phyloP scores from a whole-genome alignment of 2,888 invertebrate genomes.

The Autographa pulchrina region DNA sequence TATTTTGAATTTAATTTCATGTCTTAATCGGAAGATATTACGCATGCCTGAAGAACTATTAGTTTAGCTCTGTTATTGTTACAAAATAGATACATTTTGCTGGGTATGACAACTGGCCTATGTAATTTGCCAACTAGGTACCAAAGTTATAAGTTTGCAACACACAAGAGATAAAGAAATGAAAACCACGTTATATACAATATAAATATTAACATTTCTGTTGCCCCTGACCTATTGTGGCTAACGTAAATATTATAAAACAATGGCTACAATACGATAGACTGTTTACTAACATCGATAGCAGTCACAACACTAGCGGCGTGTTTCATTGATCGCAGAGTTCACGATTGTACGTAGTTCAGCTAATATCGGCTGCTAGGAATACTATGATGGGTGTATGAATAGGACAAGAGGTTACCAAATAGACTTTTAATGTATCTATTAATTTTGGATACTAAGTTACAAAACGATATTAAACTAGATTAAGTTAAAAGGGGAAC shows the following conservation, averaged over 20 bases:
- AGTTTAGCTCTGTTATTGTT: too few relatives aligned
- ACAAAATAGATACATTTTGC: too few relatives aligned
- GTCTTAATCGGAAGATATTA: too few relatives aligned
- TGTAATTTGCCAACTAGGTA: too few relatives aligned
- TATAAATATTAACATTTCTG: background rate
- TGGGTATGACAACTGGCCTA: too few relatives aligned
- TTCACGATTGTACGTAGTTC: constrained; percentile 43
- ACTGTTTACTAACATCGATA: constrained; percentile 21
- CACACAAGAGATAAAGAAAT: background rate
- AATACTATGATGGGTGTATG: background rate
- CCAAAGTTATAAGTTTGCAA: background rate
- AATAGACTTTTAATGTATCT: too few relatives aligned
- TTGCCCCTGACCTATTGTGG: background rate
- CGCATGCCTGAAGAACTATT: too few relatives aligned
- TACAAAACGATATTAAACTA: too few relatives aligned
- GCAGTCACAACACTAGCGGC: constrained; percentile 36
- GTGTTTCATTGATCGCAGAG: constrained; percentile 47
- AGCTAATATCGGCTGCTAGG: constrained; percentile 24
- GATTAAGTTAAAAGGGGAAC: too few relatives aligned
- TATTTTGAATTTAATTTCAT: too few relatives aligned
- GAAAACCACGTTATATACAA: background rate
- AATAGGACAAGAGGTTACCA: constrained; percentile 11
- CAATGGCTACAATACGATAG: background rate
- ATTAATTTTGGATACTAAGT: too few relatives aligned
- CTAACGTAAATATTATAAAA: background rate